phyloP scores from a whole-genome alignment of 2,797 vertebrate species.

The Danio aesculapii region DNA sequence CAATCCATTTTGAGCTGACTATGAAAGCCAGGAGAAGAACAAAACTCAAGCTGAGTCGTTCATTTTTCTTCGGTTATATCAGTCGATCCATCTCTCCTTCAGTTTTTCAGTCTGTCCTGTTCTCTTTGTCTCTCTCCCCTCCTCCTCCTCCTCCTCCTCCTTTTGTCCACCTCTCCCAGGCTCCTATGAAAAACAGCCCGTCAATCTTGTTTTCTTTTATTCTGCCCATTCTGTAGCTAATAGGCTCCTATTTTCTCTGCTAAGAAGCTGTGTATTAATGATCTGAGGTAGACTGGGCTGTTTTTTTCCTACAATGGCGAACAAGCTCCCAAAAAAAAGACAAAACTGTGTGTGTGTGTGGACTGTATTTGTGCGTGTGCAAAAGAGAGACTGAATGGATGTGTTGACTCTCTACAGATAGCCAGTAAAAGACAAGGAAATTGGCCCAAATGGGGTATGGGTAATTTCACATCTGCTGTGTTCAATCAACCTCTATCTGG shows the following conservation, averaged over 20 bases:
- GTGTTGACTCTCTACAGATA: slow-evolving; percentile 66
- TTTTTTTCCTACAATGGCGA: slow-evolving; percentile 62
- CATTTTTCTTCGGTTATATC: background rate
- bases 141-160: slow-evolving; percentile 23
- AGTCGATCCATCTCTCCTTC: slow-evolving; percentile 35
- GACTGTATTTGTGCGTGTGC: slow-evolving; percentile 6
- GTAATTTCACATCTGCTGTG: slow-evolving; percentile 69
- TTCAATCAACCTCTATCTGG: slow-evolving; percentile 62
- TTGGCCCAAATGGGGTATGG: slow-evolving; percentile 68
- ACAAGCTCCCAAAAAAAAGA: background rate
- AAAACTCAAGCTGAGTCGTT: background rate
- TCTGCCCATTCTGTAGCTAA: slow-evolving; percentile 72
- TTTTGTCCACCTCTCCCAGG: slow-evolving; percentile 65
- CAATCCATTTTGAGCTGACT: background rate
- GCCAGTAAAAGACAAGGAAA: slow-evolving; percentile 63
- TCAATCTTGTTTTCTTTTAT: slow-evolving; percentile 70
- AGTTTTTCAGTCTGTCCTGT: slow-evolving; percentile 56
- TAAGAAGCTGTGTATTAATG: slow-evolving; percentile 75
- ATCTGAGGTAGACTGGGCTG: slow-evolving; percentile 71
- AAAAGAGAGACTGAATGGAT: slow-evolving; percentile 44
- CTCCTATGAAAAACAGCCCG: slow-evolving; percentile 69
- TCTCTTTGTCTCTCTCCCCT: slow-evolving; percentile 54
- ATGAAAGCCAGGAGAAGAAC: background rate
- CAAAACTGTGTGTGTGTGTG: background rate
- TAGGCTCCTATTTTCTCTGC: slow-evolving; percentile 69